Conservation (phyloP, 2,113 vertebrate genomes). For the Pithys albifrons region DNA sequence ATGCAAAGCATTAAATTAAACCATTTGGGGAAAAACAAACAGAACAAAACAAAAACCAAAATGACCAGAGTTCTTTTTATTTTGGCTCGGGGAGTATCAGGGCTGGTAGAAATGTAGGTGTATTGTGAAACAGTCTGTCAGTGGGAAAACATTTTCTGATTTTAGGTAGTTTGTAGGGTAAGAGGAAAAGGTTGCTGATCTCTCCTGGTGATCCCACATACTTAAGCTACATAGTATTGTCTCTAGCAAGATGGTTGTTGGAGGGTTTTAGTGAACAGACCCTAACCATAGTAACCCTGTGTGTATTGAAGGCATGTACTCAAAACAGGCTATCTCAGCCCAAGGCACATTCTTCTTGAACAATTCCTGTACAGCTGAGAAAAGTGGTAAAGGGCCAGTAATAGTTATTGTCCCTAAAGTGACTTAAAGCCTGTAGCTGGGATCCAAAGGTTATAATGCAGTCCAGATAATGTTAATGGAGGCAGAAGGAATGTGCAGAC, state of each 20-base stretch:
- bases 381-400: background rate
- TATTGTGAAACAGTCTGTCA: background rate
- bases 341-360: background rate
- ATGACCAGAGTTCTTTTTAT: background rate
- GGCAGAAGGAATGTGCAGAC: background rate
- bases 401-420: background rate
- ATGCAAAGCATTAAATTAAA: background rate
- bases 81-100: background rate
- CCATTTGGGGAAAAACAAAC: rapidly evolving
- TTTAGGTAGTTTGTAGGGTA: background rate
- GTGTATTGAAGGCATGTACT: background rate
- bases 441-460: background rate
- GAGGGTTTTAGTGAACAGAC: background rate
- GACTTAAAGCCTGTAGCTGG: background rate
- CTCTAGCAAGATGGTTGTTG: background rate
- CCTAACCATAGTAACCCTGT: background rate
- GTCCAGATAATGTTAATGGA: background rate
- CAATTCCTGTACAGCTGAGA: background rate
- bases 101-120: rapidly evolving
- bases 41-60: no score
- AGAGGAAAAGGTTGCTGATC: background rate
- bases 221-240: background rate
- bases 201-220: background rate
- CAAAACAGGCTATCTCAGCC: background rate
- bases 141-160: background rate